Conservation (phyloP, 2,113 vertebrate genomes). For the Noctilio leporinus region DNA sequence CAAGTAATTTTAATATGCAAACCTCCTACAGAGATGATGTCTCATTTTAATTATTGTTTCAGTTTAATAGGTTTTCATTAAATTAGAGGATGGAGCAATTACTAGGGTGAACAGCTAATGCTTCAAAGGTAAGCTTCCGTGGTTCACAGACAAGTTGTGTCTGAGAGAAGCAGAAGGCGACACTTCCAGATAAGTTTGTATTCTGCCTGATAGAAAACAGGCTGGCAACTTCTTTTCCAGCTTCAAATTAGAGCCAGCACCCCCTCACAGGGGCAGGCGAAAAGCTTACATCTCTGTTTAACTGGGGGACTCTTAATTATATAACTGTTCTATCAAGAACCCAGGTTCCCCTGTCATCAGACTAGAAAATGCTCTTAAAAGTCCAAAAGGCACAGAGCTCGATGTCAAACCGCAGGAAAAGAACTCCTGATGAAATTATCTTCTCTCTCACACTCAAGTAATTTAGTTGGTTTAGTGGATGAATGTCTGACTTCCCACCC, state of each 20-base stretch:
- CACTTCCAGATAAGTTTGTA: neutral
- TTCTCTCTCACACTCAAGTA: conserved; percentile 42
- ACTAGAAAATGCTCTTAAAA: conserved; percentile 23
- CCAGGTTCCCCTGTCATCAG: neutral
- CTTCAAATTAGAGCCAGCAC: neutral
- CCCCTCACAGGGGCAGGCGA: conserved; percentile 23
- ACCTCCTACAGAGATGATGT: conserved; percentile 84
- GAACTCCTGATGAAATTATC: conserved; percentile 42
- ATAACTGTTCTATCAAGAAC: conserved; percentile 43
- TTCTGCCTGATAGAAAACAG: conserved; percentile 18
- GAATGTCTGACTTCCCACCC: conserved; percentile 38
- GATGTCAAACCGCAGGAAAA: conserved; percentile 42
- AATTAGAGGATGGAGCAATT: conserved; percentile 85
- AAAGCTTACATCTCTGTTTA: neutral
- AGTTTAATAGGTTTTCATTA: conserved; percentile 88
- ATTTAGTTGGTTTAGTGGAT: conserved; percentile 60
- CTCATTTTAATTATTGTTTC: conserved; percentile 89
- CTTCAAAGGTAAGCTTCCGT: conserved; percentile 81
- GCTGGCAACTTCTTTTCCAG: neutral
- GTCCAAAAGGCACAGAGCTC: neutral
- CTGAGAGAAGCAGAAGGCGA: neutral
- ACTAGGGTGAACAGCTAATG: conserved; percentile 81
- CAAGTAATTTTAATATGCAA: conserved; percentile 82
- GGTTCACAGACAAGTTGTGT: conserved; percentile 65
- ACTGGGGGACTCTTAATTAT: conserved; percentile 32